Percentiles rank a stretch among this genome's conserved stretches.
These are phyloP conservation scores for Carduelis carduelis DNA, from an alignment of 2,797 vertebrate genomes.

Conservation along the genomic window DNA sequence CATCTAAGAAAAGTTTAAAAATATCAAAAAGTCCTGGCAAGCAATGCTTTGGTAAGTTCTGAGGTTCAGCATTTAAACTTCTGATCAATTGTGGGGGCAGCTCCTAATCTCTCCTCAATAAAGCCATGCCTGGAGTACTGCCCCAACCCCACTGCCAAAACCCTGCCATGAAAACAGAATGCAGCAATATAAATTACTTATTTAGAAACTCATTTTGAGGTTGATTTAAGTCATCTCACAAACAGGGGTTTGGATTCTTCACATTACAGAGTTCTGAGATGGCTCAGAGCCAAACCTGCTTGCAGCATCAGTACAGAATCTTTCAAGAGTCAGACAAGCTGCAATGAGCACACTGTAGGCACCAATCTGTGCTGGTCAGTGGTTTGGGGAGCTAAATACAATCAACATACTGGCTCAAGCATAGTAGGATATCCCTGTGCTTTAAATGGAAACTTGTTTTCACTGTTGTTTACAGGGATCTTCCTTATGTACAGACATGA, in stretches of 20 bases:
- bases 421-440: background rate
- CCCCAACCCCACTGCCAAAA: background rate
- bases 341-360: background rate
- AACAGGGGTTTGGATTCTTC: background rate
- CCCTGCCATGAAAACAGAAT: background rate
- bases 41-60: background rate
- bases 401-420: background rate
- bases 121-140: background rate
- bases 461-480: background rate
- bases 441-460: background rate
- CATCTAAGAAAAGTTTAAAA: background rate
- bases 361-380: background rate
- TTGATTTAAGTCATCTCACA: background rate
- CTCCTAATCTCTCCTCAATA: background rate
- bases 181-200: background rate
- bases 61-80: background rate
- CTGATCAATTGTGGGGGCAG: background rate
- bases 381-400: background rate
- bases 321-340: background rate
- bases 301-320: background rate
- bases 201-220: background rate
- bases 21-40: background rate
- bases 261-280: background rate
- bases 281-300: background rate
- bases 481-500: background rate